phyloP scores from a whole-genome alignment of 2,113 vertebrate species.

The Apus apus region DNA sequence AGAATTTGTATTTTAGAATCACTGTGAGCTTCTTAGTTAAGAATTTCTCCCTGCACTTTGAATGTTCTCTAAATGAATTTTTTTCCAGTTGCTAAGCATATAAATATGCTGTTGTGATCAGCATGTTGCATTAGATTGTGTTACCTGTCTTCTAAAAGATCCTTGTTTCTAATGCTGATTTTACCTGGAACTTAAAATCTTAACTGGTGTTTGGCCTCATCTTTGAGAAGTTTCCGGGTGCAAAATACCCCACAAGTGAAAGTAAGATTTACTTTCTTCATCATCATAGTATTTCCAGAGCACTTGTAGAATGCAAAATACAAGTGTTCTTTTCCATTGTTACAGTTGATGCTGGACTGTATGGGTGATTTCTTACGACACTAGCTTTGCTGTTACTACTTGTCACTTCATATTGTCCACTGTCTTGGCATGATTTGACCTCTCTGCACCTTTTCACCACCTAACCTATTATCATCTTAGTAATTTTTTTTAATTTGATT shows the following conservation, averaged over 20 bases:
- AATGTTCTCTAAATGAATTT: neutral
- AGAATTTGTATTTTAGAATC: neutral
- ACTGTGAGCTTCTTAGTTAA: neutral
- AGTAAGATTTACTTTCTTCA: neutral
- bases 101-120: neutral
- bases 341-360: neutral
- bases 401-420: slow-evolving; percentile 65
- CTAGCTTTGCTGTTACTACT: slow-evolving; percentile 45
- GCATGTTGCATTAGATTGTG: neutral
- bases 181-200: neutral
- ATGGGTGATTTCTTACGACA: neutral
- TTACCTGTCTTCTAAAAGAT: neutral
- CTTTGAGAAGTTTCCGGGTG: neutral
- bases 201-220: neutral
- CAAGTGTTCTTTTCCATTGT: neutral
- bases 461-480: slow-evolving; percentile 46
- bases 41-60: neutral
- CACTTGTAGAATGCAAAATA: neutral
- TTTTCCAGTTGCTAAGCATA: neutral
- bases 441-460: slow-evolving; percentile 65
- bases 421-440: slow-evolving; percentile 77
- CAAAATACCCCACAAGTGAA: neutral
- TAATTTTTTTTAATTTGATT: slow-evolving; percentile 24
- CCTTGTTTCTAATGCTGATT: neutral
- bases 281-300: neutral